Conservation (phyloP, 2,113 vertebrate genomes). For the Felis catus region DNA sequence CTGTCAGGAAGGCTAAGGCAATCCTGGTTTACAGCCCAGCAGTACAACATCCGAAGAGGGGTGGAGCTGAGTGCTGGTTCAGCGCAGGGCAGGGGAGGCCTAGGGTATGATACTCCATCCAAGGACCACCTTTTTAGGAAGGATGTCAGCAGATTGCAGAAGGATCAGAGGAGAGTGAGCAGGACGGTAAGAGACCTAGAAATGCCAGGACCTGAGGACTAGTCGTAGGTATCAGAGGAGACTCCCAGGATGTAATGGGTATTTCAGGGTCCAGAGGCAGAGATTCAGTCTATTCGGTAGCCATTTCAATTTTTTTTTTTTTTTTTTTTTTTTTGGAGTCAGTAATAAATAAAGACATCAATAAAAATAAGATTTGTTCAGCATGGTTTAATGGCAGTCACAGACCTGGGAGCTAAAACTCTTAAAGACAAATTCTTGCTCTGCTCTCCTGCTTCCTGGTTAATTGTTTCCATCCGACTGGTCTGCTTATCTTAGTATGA, state of each 20-base stretch:
- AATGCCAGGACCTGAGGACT: not conserved
- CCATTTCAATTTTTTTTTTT: not conserved
- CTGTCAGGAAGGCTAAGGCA: not conserved
- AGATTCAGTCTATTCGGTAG: not conserved
- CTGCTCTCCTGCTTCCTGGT: slow-evolving; percentile 18
- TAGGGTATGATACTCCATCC: not conserved
- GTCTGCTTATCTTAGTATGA: not conserved
- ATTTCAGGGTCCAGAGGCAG: not conserved
- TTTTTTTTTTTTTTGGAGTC: not conserved
- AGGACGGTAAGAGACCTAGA: not conserved
- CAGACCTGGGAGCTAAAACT: slow-evolving; percentile 4
- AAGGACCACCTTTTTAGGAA: not conserved
- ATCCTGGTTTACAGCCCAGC: not conserved
- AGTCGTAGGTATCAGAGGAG: not conserved
- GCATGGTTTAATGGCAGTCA: not conserved
- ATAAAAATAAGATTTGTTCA: slow-evolving; percentile 43
- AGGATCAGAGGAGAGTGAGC: not conserved
- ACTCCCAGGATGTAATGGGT: not conserved
- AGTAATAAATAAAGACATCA: slow-evolving; percentile 53
- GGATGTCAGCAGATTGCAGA: not conserved
- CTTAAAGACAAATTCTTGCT: slow-evolving; percentile 19
- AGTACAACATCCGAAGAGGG: too few relatives aligned
- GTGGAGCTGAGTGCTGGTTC: not conserved
- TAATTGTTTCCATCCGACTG: not conserved
- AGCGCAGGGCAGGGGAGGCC: not conserved